These are phyloP conservation scores for Lochmaea capreae DNA, from an alignment of 2,888 invertebrate species.

Conservation along the genomic window DNA sequence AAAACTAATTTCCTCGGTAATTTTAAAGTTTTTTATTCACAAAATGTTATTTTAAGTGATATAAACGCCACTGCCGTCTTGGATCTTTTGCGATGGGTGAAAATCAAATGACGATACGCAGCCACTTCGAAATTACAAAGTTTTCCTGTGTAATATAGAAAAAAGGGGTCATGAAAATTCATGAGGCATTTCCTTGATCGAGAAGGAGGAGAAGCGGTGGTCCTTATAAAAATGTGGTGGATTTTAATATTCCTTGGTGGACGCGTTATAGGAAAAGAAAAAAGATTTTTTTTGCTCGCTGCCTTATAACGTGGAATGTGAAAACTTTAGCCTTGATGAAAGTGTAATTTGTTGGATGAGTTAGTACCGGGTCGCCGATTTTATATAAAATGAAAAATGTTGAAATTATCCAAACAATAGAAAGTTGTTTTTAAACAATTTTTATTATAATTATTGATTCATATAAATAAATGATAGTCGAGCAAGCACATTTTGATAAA, in stretches of 20 bases:
- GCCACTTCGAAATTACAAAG: constrained; percentile 42
- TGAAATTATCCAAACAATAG: background rate
- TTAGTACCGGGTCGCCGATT: background rate
- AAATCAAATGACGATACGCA: constrained; percentile 41
- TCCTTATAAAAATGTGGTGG: constrained; percentile 29
- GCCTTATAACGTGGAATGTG: constrained; percentile 20
- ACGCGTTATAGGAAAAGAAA: constrained; percentile 25
- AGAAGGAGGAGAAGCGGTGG: constrained; percentile 14
- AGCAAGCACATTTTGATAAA: too few relatives aligned
- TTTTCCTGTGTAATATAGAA: constrained; percentile 39
- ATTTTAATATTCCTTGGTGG: constrained; percentile 41
- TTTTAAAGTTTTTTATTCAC: too few relatives aligned
- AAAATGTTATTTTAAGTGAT: background rate
- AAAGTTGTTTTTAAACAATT: too few relatives aligned
- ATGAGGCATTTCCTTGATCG: constrained; percentile 42
- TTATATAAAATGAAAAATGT: background rate
- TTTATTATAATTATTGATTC: too few relatives aligned
- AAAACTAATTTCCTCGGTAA: too few relatives aligned
- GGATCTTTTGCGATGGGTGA: constrained; percentile 17
- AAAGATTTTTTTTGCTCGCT: constrained; percentile 15
- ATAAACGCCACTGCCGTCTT: constrained; percentile 2
- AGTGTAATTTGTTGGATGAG: constrained; percentile 31
- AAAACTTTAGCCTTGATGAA: constrained; percentile 32
- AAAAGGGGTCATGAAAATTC: constrained; percentile 41
- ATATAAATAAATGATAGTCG: too few relatives aligned